Evolutionary conservation across 2,888 invertebrate species (phyloP).

Genomic region (Pristionchus exspectatus): DNA sequence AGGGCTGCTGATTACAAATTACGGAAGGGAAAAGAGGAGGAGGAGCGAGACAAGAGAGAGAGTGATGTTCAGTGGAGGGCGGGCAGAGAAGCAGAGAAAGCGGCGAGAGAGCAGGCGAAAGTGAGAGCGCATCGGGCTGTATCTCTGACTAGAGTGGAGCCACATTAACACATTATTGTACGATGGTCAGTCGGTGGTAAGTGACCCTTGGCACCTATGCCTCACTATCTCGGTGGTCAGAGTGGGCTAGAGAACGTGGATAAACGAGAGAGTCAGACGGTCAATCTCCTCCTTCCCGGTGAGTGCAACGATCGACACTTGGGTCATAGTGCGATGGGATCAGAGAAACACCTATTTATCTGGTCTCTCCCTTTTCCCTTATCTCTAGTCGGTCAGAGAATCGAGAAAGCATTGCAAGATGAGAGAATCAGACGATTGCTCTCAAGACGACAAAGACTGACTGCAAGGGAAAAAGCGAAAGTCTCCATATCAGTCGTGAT

Average conservation of each 20-base stretch:
- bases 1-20: not conserved
- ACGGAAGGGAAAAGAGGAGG: not conserved
- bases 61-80: not conserved
- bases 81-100: not conserved
- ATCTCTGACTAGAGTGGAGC: not conserved
- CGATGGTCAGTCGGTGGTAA: not conserved
- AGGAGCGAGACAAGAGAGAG: not conserved
- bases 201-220: not conserved
- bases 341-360: conserved; percentile 7
- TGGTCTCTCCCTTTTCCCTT: no score
- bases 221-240: not conserved
- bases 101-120: not conserved
- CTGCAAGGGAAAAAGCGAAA: not conserved
- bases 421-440: no score
- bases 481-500: not conserved
- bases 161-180: not conserved
- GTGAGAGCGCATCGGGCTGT: not conserved
- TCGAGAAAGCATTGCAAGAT: no score
- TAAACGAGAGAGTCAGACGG: not conserved
- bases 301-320: not conserved
- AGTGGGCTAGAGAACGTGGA: not conserved
- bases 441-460: not conserved
- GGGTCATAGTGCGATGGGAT: not conserved
- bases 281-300: not conserved
- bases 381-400: no score